These are phyloP conservation scores for Molossus molossus DNA, from an alignment of 2,797 vertebrate genomes.

Conservation along the genomic window DNA sequence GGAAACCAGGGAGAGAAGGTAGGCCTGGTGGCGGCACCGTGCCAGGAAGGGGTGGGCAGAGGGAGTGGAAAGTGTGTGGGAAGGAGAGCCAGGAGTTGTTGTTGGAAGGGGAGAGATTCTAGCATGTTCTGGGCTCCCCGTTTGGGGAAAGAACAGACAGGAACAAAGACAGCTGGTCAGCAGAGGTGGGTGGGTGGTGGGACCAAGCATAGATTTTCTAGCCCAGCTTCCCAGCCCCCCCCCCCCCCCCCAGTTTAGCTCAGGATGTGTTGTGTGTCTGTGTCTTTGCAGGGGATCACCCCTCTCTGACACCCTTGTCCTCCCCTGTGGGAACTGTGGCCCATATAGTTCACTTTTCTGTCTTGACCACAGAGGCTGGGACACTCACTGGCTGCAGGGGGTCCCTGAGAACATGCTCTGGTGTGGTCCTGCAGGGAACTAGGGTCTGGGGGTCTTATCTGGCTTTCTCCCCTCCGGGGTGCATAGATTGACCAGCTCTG, in stretches of 20 bases:
- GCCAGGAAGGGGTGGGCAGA: background rate
- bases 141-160: background rate
- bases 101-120: background rate
- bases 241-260: background rate
- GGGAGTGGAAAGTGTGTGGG: background rate
- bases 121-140: background rate
- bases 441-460: background rate
- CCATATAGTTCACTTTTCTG: background rate
- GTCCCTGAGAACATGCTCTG: background rate
- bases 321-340: too few species aligned
- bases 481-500: background rate
- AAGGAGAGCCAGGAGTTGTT: background rate
- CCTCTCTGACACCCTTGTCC: rapidly evolving
- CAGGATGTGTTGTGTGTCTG: background rate
- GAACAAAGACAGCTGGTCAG: background rate
- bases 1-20: background rate
- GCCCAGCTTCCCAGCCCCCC: background rate
- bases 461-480: background rate
- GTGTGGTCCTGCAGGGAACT: background rate
- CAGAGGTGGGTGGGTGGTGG: background rate
- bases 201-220: background rate
- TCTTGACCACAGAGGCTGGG: background rate
- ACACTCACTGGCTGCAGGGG: background rate
- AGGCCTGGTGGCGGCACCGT: background rate
- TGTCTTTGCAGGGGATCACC: background rate